Percentiles rank a stretch among this genome's conserved stretches.
These are phyloP conservation scores for Thereva unica DNA, from an alignment of 2,888 invertebrate genomes.

Conservation along the genomic window DNA sequence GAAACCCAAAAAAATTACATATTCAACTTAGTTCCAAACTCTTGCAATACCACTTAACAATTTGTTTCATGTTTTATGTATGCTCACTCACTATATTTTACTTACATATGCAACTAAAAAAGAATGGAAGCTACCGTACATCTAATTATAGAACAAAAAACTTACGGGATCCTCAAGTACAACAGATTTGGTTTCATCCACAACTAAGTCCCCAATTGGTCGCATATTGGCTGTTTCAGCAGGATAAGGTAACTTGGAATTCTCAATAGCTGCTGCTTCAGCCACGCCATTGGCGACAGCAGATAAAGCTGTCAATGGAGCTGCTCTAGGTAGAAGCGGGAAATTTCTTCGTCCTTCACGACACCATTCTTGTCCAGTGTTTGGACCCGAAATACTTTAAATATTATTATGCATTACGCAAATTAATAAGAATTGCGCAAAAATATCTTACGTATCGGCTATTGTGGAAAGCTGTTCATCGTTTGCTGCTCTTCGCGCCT, in stretches of 20 bases:
- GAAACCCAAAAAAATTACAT: no score
- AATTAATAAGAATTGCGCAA: background rate
- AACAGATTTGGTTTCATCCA: slow-evolving; percentile 40
- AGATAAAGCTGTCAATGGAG: slow-evolving; percentile 83
- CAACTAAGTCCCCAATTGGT: slow-evolving; percentile 1
- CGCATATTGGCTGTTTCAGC: slow-evolving; percentile 56
- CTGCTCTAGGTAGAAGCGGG: slow-evolving; percentile 81
- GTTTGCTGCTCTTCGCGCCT: slow-evolving; percentile 87
- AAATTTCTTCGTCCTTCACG: slow-evolving; percentile 83
- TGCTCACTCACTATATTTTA: no score
- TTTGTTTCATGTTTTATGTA: no score
- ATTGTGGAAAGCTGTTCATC: slow-evolving; percentile 88
- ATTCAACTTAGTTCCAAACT: no score
- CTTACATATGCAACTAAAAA: no score
- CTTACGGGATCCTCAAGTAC: slow-evolving; percentile 57
- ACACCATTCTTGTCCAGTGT: slow-evolving; percentile 77
- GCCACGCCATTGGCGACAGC: slow-evolving; percentile 82
- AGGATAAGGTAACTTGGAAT: slow-evolving; percentile 63
- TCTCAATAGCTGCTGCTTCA: slow-evolving; percentile 66
- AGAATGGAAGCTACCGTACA: no score
- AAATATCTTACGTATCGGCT: slow-evolving; percentile 78
- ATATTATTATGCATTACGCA: background rate
- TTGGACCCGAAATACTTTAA: slow-evolving; percentile 67
- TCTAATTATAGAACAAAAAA: slow-evolving; percentile 40
- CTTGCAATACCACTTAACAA: no score